Base-by-base conservation (phyloP, 2,113 vertebrate genomes). In the Formicarius rufipectus region DNA sequence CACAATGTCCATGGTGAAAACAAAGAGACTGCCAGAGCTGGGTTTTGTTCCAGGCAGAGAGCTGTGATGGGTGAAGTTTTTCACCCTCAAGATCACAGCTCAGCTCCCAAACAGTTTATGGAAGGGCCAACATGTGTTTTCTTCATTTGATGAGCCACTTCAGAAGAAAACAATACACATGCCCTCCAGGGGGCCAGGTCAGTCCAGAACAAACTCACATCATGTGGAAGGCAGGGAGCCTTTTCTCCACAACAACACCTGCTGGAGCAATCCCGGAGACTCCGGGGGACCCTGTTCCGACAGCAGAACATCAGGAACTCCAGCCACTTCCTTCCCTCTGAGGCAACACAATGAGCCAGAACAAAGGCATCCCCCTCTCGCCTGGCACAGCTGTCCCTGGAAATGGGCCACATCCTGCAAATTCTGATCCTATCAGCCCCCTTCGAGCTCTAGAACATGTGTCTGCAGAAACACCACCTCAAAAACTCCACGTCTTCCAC, bases 251-350 rank as follows among this genome's bases (percentile, higher is more conserved):
- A 96, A 95, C 97, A 96, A 88, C 97, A 98, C 96, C 97, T 98
- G 98, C 92, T 42, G 80, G 69, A 98, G 94, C 95, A 87, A 98
- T 97, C 90, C 90, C 95, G 80, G 62, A 82, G 95, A 93, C 58
- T 92, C 92, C 71, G 4, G 12, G 67, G 81, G 94, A 82, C 85
- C 97, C 97, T 87, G 94, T 69, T 91, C 90, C 39, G 33, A 92
- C 67, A 95, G 76, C 84, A 89, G 97, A 98, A 98, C 97, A 97
- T 93, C 97, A 95, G 96, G 97, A 96, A 95, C 95, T 96, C 97
- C 95, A 37, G 66, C 69, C 31, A 81, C 93, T 98, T 98, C 98
- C 98, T 98, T 98, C 97, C 98, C 96, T 97, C 89, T 68, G 73
- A 92, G 90, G 94, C 94, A 97, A 97, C 97, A 97, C 96, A 97